These are phyloP conservation scores for Scomber japonicus DNA, from an alignment of 2,113 vertebrate species.

Conservation along the genomic window DNA sequence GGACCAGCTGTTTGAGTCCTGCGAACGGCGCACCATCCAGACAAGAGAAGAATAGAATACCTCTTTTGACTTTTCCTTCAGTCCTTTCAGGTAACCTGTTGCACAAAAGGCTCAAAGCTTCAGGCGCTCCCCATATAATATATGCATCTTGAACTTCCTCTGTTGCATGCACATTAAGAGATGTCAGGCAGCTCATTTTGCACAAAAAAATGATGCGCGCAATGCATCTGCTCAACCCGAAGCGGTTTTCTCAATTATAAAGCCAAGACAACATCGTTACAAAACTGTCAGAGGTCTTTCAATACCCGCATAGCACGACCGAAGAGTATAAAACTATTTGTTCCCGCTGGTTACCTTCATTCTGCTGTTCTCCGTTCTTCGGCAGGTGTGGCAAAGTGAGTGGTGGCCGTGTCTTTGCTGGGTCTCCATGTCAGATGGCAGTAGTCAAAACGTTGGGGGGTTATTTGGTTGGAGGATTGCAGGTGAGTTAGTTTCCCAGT, in stretches of 20 bases:
- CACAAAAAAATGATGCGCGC: constrained; percentile 40
- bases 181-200: constrained; percentile 41
- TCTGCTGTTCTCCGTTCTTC: constrained; percentile 78
- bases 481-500: constrained; percentile 86
- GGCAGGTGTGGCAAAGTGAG: constrained; percentile 85
- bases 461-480: constrained; percentile 81
- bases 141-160: constrained; percentile 46
- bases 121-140: neutral
- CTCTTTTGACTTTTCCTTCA: neutral
- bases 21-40: constrained; percentile 56
- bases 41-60: constrained; percentile 8
- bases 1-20: constrained; percentile 69
- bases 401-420: constrained; percentile 80
- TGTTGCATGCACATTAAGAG: constrained; percentile 35
- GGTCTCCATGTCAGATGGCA: constrained; percentile 84
- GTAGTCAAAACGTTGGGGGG: constrained; percentile 63
- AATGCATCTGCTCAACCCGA: constrained; percentile 24
- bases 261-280: constrained; percentile 4
- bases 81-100: constrained; percentile 29
- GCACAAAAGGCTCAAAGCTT: constrained; percentile 12
- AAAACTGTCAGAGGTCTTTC: constrained; percentile 9
- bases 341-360: constrained; percentile 81
- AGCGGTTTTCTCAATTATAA: constrained; percentile 7
- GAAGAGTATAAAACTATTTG: constrained; percentile 15
- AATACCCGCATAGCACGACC: constrained; percentile 17